These are phyloP conservation scores for Meles meles DNA, from an alignment of 2,113 vertebrate species.

Conservation along the genomic window DNA sequence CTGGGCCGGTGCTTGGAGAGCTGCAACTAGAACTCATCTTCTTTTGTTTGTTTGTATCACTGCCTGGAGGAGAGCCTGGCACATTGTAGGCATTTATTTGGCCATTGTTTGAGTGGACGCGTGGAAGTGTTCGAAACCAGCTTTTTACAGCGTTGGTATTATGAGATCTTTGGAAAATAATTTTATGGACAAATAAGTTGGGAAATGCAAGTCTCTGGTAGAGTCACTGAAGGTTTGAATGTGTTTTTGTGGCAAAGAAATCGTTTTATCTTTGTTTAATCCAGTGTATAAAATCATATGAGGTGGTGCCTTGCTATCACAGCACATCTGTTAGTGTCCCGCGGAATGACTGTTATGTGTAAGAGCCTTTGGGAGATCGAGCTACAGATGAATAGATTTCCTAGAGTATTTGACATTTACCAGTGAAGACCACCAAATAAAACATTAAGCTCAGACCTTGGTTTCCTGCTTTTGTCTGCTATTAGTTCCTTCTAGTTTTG, in stretches of 20 bases:
- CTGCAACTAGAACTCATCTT: background rate
- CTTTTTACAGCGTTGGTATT: background rate
- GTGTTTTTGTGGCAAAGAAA: background rate
- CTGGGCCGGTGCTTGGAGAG: background rate
- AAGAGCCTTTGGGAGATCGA: background rate
- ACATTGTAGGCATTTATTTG: background rate
- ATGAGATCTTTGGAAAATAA: background rate
- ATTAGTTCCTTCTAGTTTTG: background rate
- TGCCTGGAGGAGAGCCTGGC: background rate
- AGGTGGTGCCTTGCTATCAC: background rate
- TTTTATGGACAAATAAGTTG: background rate
- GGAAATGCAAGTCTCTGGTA: background rate
- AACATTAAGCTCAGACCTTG: background rate
- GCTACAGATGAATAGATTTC: background rate
- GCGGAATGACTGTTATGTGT: background rate
- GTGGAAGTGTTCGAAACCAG: background rate
- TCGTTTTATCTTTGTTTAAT: slow-evolving; percentile 10
- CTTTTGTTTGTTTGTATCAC: background rate
- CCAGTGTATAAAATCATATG: background rate
- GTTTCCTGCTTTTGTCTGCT: background rate
- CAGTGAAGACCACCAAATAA: background rate
- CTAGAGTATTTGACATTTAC: background rate
- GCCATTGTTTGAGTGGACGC: background rate
- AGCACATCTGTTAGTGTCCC: background rate
- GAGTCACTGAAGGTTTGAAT: background rate